Base-by-base conservation (phyloP, 2,888 invertebrate genomes). In the Drosophila gaucha region DNA sequence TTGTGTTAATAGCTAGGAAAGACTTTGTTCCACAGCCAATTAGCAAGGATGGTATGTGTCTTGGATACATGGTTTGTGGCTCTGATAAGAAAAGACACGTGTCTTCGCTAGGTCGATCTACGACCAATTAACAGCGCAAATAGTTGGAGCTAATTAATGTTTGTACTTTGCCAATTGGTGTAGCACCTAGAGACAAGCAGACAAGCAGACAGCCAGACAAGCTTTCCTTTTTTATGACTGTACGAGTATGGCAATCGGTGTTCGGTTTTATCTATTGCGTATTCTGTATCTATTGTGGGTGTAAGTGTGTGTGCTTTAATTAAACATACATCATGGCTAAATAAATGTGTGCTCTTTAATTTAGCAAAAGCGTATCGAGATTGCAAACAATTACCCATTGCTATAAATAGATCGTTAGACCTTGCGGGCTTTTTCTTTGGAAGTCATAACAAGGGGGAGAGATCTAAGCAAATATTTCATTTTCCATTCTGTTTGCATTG, bases 251-350 rank as follows among this genome's bases (percentile, higher is more conserved):
- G 33, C 24, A 26, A 49, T 35, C 16, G 18, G 18, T 26, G 54
- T n/a, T 55, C 26, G 60, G 36, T 39, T 63, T 74, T 72, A 72
- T 72, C 72, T 63, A 66, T 74, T 58, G 54, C 65, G 38, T 51
- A 46, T 49, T 46, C 52, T 30, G 52, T 50, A 49, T 54, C 59
- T 67, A 31, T 33, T 54, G 41, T 39, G 28, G n/a, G 47, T 47
- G 49, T 41, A 39, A 14, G 31, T 60, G 54, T 69, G 66, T 67
- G 68, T 46, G 82, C 59, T 83, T 86, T 82, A 82, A 82, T 82
- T 82, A 82, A 82, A 82, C 80, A 86, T 63, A 78, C 83, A 72
- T 72, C 78, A 65, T 56, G 39, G 76, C 49, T 72, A 65, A 67
- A 57, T 64, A 72, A 63, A 76, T 54, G 71, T 62, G 64, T 67